Conservation (phyloP, 2,113 vertebrate genomes). For the Mobula hypostoma region DNA sequence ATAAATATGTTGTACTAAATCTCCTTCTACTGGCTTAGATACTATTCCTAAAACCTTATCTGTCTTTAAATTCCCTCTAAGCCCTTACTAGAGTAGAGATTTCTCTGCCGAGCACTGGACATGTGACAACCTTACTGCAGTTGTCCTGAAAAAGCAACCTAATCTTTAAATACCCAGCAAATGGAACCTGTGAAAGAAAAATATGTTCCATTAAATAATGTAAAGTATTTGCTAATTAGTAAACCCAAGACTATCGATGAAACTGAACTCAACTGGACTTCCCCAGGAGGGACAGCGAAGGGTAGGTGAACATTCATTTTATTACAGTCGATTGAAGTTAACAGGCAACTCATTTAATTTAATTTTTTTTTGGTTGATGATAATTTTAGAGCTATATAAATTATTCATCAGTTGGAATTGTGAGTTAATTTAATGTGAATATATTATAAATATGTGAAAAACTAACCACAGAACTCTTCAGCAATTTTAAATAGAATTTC, state of each 20-base stretch:
- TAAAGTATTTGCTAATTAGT: not conserved
- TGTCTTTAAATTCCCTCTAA: conserved; percentile 18
- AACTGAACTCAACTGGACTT: not conserved
- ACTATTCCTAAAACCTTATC: not conserved
- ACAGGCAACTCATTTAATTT: not conserved
- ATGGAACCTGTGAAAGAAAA: not conserved
- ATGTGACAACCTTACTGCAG: conserved; percentile 9
- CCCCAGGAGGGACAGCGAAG: not conserved
- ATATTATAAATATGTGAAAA: not conserved
- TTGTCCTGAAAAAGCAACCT: not conserved
- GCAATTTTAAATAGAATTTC: not conserved
- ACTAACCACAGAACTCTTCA: not conserved
- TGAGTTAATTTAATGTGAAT: not conserved
- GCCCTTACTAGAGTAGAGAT: conserved; percentile 22
- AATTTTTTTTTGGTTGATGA: not conserved
- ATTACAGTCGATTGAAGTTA: not conserved
- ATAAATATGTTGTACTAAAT: not conserved
- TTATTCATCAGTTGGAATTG: not conserved
- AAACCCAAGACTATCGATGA: not conserved
- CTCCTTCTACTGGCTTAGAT: not conserved
- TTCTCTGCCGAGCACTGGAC: not conserved
- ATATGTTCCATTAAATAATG: not conserved
- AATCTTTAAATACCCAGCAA: not conserved
- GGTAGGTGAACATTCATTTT: not conserved
- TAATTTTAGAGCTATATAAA: not conserved